Conservation (phyloP, 2,797 vertebrate species). For the Psittacula derbiana region DNA sequence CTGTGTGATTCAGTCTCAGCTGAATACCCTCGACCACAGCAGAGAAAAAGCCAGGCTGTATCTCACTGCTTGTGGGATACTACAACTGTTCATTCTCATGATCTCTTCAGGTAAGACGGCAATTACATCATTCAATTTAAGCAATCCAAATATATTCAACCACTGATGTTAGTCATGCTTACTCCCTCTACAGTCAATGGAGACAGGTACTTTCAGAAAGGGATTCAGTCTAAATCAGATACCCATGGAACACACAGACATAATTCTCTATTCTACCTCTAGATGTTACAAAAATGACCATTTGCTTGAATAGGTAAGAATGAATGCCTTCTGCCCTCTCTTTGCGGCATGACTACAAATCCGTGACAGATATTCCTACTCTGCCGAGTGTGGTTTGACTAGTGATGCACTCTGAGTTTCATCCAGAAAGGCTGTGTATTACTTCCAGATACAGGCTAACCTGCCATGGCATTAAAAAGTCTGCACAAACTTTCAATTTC, state of each 20-base stretch:
- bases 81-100: background rate
- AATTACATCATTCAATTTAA: background rate
- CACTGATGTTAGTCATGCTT: background rate
- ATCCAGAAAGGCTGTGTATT: background rate
- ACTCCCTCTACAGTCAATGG: background rate
- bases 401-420: background rate
- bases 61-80: background rate
- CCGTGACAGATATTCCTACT: background rate
- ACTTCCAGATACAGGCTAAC: background rate
- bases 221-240: background rate
- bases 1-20: background rate
- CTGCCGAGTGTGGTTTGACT: background rate
- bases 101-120: background rate
- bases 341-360: background rate
- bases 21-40: background rate
- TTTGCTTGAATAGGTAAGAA: background rate
- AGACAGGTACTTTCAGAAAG: background rate
- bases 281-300: background rate
- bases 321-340: background rate
- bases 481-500: background rate
- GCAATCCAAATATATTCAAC: background rate
- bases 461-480: background rate
- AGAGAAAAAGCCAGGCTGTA: background rate
- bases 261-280: background rate
- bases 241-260: background rate